Base-by-base conservation (phyloP, 1,140 invertebrate species). In the Thrips palmi region DNA sequence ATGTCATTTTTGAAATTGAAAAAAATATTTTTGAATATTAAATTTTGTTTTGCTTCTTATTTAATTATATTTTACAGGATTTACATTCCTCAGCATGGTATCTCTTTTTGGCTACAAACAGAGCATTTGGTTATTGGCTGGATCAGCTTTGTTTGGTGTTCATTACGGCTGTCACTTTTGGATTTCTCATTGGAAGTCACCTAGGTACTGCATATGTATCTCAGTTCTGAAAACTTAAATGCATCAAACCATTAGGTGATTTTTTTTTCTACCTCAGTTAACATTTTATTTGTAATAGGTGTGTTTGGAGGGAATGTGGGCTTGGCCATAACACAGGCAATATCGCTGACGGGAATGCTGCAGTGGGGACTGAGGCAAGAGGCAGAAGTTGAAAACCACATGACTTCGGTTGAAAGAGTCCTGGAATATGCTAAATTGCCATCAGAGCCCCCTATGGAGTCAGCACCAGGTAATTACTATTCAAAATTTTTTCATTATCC, bases 111-210 rank as follows among this genome's bases (percentile, higher is more conserved):
- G 60, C 72, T 7, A 75, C 78, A 10, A 81, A 73, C 43, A 66
- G 85, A 32, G 82, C 88, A 43, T 84, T 96, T 52, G 79, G 79
- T 0, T 69, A 88, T 23, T 77, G 76, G 61, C 53, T 94, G 21
- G 83, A 88, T 53, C 62, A 74, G 38, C 64, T 86, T 1, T 82
- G 76, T 41, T 64, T 75, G 5, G 33, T 63, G 11, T 80, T 72
- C 49, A 76, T 94, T 8, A 60, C 71, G 0, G 54, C 72, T 30
- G 71, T 77, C 10, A 74, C 69, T 6, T 81, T 71, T 47, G 73
- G 75, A 29, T 85, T 86, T 50, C 58, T 87, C 15, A 44, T 75
- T 2, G n/a, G n/a, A n/a, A n/a, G n/a, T n/a, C n/a, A n/a, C n/a
- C n/a, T n/a, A n/a, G n/a, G n/a, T n/a, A n/a, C n/a, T n/a, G n/a